Percentiles rank a stretch among this genome's conserved stretches.
These are phyloP conservation scores for Zootoca vivipara DNA, from an alignment of 2,113 vertebrate species.

Conservation along the genomic window DNA sequence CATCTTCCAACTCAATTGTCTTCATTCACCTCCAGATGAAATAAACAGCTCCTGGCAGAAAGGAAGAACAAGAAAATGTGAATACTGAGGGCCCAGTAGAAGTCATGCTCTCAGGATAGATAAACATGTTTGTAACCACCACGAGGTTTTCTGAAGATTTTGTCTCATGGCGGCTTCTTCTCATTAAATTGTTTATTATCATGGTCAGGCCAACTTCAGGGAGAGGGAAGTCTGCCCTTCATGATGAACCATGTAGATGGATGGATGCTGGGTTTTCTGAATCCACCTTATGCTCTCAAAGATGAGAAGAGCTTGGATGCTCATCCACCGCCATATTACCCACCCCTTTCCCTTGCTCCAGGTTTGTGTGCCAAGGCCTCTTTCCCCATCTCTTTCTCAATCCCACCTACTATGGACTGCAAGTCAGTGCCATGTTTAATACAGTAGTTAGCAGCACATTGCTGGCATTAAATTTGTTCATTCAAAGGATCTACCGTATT, in stretches of 20 bases:
- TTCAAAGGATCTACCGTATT: no score
- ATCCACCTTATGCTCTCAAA: not conserved
- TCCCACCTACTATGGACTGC: no score
- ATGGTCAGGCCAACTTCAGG: not conserved
- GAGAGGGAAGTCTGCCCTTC: not conserved
- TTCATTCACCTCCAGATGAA: not conserved
- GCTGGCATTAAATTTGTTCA: not conserved
- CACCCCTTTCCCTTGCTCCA: not conserved
- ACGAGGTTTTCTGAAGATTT: not conserved
- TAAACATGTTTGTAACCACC: not conserved
- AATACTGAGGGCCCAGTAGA: not conserved
- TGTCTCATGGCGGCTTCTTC: not conserved
- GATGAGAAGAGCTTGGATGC: not conserved
- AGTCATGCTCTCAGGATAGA: not conserved
- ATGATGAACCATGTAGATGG: not conserved
- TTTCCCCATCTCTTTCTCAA: not conserved
- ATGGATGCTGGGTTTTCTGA: not conserved
- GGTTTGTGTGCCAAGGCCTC: not conserved
- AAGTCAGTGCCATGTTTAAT: not conserved
- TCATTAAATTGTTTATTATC: not conserved
- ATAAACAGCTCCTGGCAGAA: constrained; percentile 1
- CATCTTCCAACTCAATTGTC: not conserved
- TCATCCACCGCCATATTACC: not conserved
- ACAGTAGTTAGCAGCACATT: no score
- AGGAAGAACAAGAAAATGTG: constrained; percentile 5